Percentiles rank a stretch among this genome's conserved stretches.
Evolutionary conservation across 2,797 vertebrate genomes (phyloP).

Genomic region (Lagocephalus sceleratus): DNA sequence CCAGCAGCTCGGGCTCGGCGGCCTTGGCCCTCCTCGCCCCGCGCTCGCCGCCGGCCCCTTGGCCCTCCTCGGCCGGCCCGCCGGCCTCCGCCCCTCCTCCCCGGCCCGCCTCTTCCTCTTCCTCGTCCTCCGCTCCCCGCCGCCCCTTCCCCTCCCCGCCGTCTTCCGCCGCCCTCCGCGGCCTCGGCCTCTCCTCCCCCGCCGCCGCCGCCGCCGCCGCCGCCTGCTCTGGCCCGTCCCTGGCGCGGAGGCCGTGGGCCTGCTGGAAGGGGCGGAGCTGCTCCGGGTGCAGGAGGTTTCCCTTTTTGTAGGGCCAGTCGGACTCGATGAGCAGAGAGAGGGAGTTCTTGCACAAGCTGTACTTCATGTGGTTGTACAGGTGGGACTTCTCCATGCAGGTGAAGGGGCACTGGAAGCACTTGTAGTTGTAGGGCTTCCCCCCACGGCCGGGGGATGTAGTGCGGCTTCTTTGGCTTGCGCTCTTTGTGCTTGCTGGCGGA

Average conservation of each 20-base stretch:
- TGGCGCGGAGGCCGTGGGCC: constrained; percentile 46
- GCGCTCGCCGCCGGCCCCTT: constrained; percentile 31
- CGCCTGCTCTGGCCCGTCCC: constrained; percentile 61
- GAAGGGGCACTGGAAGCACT: constrained; percentile 99
- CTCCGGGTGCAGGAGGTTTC: constrained; percentile 82
- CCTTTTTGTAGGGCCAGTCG: constrained; percentile 93
- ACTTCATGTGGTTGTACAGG: constrained; percentile 99
- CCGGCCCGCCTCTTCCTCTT: constrained; percentile 64
- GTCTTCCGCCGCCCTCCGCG: constrained; percentile 42
- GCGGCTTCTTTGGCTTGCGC: constrained; percentile 96
- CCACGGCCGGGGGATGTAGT: constrained; percentile 96
- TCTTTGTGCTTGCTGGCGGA: constrained; percentile 87
- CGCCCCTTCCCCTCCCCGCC: constrained; percentile 66
- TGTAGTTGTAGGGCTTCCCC: constrained; percentile 99
- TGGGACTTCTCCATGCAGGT: constrained; percentile 99
- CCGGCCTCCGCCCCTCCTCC: constrained; percentile 31
- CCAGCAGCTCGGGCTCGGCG: constrained; percentile 78
- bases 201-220: no score
- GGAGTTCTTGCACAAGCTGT: constrained; percentile 98
- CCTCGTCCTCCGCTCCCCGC: constrained; percentile 61
- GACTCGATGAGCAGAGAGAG: constrained; percentile 93
- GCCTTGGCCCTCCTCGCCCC: constrained; percentile 69
- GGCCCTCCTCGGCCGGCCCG: constrained; percentile 46
- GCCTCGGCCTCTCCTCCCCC: constrained; percentile 55
- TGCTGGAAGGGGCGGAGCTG: constrained; percentile 81